These are phyloP conservation scores for Papilio xuthus DNA, from an alignment of 1,140 invertebrate genomes.

Conservation along the genomic window DNA sequence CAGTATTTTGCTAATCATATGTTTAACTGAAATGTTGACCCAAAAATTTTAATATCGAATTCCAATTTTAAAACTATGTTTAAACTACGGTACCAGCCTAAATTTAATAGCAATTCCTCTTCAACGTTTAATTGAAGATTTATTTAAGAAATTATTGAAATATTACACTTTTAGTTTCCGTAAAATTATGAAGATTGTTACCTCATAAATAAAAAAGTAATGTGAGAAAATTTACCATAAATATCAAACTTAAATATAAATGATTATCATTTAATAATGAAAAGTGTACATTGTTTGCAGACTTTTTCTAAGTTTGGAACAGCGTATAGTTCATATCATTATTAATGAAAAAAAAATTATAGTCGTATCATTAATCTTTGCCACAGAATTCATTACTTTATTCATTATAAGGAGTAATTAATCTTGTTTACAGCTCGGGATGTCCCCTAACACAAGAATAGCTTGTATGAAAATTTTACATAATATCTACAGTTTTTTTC, in stretches of 20 bases:
- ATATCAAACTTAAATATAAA: too few species aligned
- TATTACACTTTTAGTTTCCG: not conserved
- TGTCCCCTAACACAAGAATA: not conserved
- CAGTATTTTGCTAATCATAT: too few species aligned
- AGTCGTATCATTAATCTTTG: not conserved
- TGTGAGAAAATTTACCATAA: too few species aligned
- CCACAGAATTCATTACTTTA: conserved; percentile 1
- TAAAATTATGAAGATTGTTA: not conserved
- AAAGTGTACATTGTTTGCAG: not conserved
- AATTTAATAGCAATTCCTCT: not conserved
- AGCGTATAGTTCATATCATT: not conserved
- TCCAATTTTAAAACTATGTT: too few species aligned
- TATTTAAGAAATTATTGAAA: not conserved
- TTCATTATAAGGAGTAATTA: conserved; percentile 15
- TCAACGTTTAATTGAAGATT: not conserved
- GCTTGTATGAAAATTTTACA: conserved; percentile 10
- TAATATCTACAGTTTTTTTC: not conserved
- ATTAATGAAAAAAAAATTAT: not conserved
- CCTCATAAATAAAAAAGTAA: too few species aligned
- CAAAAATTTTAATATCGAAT: too few species aligned
- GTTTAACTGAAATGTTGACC: too few species aligned
- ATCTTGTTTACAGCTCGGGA: not conserved
- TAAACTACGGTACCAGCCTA: not conserved
- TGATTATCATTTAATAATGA: too few species aligned
- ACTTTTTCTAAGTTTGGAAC: not conserved